phyloP scores from a whole-genome alignment of 2,888 invertebrate genomes.

The Anorthoa munda region DNA sequence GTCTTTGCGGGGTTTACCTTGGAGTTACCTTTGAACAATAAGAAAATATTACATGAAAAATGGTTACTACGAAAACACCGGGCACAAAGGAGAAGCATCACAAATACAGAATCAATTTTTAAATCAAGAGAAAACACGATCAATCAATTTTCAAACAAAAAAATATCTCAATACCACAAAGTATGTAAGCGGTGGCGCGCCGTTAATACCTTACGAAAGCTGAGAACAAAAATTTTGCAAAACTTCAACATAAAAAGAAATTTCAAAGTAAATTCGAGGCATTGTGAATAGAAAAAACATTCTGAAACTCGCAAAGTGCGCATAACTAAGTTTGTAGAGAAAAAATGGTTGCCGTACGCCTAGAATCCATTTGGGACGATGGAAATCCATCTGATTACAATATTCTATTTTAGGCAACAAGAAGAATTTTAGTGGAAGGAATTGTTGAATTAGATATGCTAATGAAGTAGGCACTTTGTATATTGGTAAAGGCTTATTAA shows the following conservation, averaged over 20 bases:
- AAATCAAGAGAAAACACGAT: slow-evolving; percentile 16
- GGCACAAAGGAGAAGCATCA: slow-evolving; percentile 44
- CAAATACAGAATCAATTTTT: slow-evolving; percentile 43
- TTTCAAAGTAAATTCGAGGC: slow-evolving; percentile 50
- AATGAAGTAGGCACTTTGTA: slow-evolving; percentile 1
- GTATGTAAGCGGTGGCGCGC: no score
- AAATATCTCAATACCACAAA: neutral
- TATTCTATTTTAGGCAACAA: slow-evolving; percentile 40
- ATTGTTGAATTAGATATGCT: slow-evolving; percentile 40
- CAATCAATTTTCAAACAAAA: slow-evolving; percentile 30
- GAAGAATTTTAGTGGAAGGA: slow-evolving; percentile 22
- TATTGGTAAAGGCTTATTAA: neutral
- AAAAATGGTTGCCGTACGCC: slow-evolving; percentile 46
- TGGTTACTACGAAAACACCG: slow-evolving; percentile 39
- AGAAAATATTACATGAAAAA: slow-evolving; percentile 49
- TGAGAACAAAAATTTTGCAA: slow-evolving; percentile 22
- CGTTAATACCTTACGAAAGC: slow-evolving; percentile 28
- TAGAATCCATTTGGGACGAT: slow-evolving; percentile 56
- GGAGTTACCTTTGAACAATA: slow-evolving; percentile 59
- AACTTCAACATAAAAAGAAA: slow-evolving; percentile 44
- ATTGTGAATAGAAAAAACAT: slow-evolving; percentile 52
- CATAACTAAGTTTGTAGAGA: slow-evolving; percentile 44
- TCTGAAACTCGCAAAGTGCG: slow-evolving; percentile 49
- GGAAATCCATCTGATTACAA: slow-evolving; percentile 55
- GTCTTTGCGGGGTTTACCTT: slow-evolving; percentile 57